phyloP scores from a whole-genome alignment of 2,797 vertebrate genomes.

The Agapornis canus region DNA sequence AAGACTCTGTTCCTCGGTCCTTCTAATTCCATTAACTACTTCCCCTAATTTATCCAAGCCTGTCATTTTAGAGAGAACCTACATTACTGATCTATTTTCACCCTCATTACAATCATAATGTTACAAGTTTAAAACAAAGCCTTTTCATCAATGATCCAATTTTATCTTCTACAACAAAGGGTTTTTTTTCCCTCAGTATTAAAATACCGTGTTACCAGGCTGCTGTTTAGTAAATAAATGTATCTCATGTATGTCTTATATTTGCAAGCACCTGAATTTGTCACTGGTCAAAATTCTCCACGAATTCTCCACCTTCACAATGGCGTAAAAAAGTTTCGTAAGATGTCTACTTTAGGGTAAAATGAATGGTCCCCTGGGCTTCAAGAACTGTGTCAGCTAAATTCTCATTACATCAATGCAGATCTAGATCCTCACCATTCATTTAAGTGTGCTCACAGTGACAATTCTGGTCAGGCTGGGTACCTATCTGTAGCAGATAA shows the following conservation, averaged over 20 bases:
- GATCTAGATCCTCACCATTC: neutral
- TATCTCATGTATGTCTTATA: neutral
- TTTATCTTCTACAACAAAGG: neutral
- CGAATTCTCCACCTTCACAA: fast-evolving
- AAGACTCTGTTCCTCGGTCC: neutral
- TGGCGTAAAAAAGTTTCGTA: neutral
- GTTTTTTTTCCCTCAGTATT: neutral
- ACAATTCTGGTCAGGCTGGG: neutral
- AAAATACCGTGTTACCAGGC: neutral
- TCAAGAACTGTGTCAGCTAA: neutral
- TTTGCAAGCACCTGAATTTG: neutral
- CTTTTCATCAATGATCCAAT: neutral
- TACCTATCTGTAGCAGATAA: neutral
- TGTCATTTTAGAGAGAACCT: neutral
- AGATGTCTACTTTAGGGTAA: neutral
- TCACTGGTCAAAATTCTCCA: neutral
- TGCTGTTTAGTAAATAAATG: neutral
- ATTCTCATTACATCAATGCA: neutral
- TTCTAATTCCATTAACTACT: neutral
- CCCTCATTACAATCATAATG: neutral
- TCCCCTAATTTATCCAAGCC: neutral
- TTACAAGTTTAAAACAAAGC: neutral
- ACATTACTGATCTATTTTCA: neutral
- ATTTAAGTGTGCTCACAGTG: neutral
- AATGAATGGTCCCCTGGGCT: neutral